Evolutionary conservation across 2,113 vertebrate genomes (phyloP).

Genomic region (Eleginops maclovinus): DNA sequence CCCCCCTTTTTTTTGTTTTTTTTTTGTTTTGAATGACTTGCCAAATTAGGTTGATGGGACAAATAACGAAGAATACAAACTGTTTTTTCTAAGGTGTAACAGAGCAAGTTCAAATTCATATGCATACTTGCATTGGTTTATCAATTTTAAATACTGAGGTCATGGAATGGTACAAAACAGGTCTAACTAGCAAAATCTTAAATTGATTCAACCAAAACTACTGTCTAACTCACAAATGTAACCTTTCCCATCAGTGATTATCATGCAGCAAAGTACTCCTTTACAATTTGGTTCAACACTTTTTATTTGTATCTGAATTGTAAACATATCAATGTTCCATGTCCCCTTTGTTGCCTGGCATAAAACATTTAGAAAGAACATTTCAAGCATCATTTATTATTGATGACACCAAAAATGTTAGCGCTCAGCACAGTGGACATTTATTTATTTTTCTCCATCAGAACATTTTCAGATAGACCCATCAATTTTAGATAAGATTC

Average conservation of each 20-base stretch:
- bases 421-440: conserved; percentile 68
- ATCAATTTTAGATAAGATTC: conserved; percentile 66
- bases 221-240: conserved; percentile 25
- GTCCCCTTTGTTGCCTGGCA: conserved; percentile 64
- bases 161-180: conserved; percentile 57
- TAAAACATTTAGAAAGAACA: conserved; percentile 75
- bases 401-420: conserved; percentile 74
- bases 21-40: conserved; percentile 68
- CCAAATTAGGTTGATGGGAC: conserved; percentile 77
- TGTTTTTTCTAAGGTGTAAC: conserved; percentile 20
- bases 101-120: conserved; percentile 50
- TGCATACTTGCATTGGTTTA: conserved; percentile 44
- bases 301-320: conserved; percentile 48
- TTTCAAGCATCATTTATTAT: conserved; percentile 75
- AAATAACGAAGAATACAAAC: conserved; percentile 55
- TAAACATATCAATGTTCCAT: conserved; percentile 63
- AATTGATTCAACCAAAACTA: conserved; percentile 49
- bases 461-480: conserved; percentile 60
- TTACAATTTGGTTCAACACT: conserved; percentile 34
- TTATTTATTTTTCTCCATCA: conserved; percentile 74
- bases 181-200: conserved; percentile 45
- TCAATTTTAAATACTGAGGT: conserved; percentile 52
- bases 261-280: conserved; percentile 45
- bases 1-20: conserved; percentile 32
- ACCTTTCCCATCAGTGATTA: conserved; percentile 36